phyloP scores from a whole-genome alignment of 2,113 vertebrate genomes.

The Solea solea region DNA sequence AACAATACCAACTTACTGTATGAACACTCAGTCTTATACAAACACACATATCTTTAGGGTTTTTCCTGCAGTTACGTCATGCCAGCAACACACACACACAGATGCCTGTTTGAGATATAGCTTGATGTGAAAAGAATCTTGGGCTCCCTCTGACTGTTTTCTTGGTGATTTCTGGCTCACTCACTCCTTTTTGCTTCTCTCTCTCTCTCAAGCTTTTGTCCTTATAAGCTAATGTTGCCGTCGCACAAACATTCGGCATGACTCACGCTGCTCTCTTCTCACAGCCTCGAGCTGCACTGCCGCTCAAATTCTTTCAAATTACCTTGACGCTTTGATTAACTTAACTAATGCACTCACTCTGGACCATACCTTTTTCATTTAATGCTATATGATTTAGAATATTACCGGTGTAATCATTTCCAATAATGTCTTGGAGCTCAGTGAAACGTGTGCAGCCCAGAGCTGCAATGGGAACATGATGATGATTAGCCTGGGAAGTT shows the following conservation, averaged over 20 bases:
- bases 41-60: neutral
- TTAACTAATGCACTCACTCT: slow-evolving; percentile 1
- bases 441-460: neutral
- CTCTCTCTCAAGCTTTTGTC: slow-evolving; percentile 46
- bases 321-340: slow-evolving; percentile 42
- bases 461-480: slow-evolving; percentile 43
- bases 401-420: slow-evolving; percentile 8
- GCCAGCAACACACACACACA: neutral
- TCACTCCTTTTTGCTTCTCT: neutral
- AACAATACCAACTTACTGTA: slow-evolving; percentile 10
- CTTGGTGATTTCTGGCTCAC: slow-evolving; percentile 30
- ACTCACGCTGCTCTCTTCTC: slow-evolving; percentile 46
- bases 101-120: slow-evolving; percentile 5
- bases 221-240: slow-evolving; percentile 67
- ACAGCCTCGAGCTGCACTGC: slow-evolving; percentile 34
- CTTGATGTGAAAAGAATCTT: slow-evolving; percentile 44
- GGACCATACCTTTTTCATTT: slow-evolving; percentile 1
- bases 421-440: slow-evolving; percentile 5
- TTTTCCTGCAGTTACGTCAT: slow-evolving; percentile 29
- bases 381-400: slow-evolving; percentile 12
- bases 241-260: slow-evolving; percentile 46
- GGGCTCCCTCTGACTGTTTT: slow-evolving; percentile 37
- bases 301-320: slow-evolving; percentile 56
- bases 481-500: slow-evolving; percentile 31
- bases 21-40: slow-evolving; percentile 3